A percentile compares a stretch with the other conserved stretches of the same genome.
Evolutionary conservation across 2,888 invertebrate species (phyloP).

Genomic region (Mactromeris polynyma): DNA sequence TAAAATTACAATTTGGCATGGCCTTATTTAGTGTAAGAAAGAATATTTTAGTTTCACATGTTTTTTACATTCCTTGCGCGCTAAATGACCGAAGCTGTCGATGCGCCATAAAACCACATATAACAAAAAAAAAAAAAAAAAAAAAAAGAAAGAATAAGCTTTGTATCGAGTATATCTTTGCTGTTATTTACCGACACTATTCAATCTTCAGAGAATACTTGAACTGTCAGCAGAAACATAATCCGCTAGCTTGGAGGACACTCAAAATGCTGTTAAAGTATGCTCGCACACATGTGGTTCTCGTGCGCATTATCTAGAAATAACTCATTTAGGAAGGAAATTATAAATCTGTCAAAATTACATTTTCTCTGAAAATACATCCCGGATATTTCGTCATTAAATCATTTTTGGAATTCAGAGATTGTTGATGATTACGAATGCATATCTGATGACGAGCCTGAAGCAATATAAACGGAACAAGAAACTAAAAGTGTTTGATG

Average conservation of each 20-base stretch:
- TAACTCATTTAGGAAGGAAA: background rate
- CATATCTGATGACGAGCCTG: background rate
- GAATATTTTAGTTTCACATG: too few species aligned
- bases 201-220: background rate
- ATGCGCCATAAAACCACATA: too few species aligned
- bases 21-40: too few species aligned
- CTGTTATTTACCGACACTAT: too few species aligned
- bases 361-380: background rate
- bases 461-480: background rate
- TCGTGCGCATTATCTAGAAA: background rate
- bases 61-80: too few species aligned
- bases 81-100: too few species aligned
- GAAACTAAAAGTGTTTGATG: background rate
- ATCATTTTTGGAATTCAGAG: slow-evolving; percentile 12
- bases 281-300: background rate
- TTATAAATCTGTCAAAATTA: slow-evolving; percentile 8
- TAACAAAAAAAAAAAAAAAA: too few species aligned
- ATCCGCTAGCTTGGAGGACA: background rate
- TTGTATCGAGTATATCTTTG: too few species aligned
- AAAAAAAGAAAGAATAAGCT: too few species aligned
- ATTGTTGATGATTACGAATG: background rate
- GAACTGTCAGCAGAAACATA: background rate
- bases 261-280: background rate
- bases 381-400: slow-evolving; percentile 14
- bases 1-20: too few species aligned